A percentile compares a stretch with the other conserved stretches of the same genome.
These are phyloP conservation scores for Fratercula arctica DNA, from an alignment of 2,797 vertebrate genomes.

Conservation along the genomic window DNA sequence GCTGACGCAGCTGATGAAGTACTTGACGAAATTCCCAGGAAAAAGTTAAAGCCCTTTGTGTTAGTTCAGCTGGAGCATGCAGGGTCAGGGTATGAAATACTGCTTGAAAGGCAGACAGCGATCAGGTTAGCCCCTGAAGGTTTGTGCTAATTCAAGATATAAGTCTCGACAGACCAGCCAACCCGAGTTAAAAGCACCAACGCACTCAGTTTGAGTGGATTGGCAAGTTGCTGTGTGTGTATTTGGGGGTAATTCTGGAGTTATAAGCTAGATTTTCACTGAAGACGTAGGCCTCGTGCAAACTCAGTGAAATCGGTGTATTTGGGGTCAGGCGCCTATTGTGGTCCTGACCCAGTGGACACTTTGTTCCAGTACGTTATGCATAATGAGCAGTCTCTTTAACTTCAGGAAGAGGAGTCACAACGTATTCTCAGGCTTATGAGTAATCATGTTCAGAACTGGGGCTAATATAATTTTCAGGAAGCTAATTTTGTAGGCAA, in stretches of 20 bases:
- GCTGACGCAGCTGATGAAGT: background rate
- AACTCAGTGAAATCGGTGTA: background rate
- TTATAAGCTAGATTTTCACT: background rate
- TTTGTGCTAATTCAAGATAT: background rate
- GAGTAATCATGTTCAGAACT: background rate
- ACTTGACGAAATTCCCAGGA: background rate
- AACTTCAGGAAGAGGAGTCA: background rate
- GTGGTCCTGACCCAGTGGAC: background rate
- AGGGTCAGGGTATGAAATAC: background rate
- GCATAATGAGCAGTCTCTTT: background rate
- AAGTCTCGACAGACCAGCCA: background rate
- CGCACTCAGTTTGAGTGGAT: rapidly evolving
- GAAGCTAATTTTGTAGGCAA: background rate
- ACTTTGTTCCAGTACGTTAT: background rate
- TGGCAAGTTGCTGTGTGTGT: background rate
- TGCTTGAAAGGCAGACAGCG: background rate
- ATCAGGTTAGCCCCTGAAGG: background rate
- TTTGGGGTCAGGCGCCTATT: background rate
- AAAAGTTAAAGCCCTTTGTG: background rate
- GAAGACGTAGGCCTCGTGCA: background rate
- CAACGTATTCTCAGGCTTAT: background rate
- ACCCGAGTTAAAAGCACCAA: background rate
- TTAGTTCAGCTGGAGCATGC: background rate
- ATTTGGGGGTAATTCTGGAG: background rate
- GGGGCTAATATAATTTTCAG: background rate